phyloP scores from a whole-genome alignment of 2,113 vertebrate genomes.

The Tor tambroides region DNA sequence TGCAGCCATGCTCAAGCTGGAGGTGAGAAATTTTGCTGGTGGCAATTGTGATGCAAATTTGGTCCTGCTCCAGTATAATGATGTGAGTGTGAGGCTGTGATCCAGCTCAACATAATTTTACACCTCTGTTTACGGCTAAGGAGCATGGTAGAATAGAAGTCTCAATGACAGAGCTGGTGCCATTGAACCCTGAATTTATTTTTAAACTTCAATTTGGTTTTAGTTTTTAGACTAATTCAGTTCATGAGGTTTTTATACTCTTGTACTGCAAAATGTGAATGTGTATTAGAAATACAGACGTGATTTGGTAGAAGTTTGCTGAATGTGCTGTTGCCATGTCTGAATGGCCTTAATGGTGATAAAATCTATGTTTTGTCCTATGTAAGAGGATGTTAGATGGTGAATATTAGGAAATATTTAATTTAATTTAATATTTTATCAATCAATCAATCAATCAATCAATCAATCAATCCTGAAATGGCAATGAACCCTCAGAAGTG shows the following conservation, averaged over 20 bases:
- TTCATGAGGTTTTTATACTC: neutral
- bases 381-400: neutral
- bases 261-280: neutral
- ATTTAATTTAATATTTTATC: too few relatives aligned
- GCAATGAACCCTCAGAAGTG: too few relatives aligned
- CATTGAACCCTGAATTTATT: neutral
- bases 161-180: too few relatives aligned
- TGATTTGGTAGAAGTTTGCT: too few relatives aligned
- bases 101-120: constrained; percentile 31
- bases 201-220: neutral
- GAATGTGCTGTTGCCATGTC: neutral
- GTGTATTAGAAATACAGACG: too few relatives aligned
- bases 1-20: neutral
- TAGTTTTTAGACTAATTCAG: neutral
- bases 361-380: neutral
- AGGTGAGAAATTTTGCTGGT: constrained; percentile 12
- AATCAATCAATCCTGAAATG: too few relatives aligned
- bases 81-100: constrained; percentile 8
- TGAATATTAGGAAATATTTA: neutral
- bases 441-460: too few relatives aligned
- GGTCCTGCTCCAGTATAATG: constrained; percentile 18
- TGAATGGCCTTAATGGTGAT: neutral
- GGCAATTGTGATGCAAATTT: constrained; percentile 38
- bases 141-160: neutral
- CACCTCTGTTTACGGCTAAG: neutral